Conservation (phyloP, 2,888 invertebrate species). For the Machimus rusticus region DNA sequence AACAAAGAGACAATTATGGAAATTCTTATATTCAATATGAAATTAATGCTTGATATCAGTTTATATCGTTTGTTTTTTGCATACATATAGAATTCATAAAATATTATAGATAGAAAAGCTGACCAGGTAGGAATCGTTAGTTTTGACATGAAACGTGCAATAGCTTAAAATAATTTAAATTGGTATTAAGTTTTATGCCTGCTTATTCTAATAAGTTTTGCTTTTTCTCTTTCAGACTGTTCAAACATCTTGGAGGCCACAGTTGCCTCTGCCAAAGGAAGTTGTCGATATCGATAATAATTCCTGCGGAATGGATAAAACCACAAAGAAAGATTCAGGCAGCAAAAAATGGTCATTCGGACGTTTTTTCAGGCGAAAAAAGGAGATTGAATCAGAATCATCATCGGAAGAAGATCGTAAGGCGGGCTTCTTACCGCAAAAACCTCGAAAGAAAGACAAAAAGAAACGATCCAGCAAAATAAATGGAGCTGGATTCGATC, state of each 20-base stretch:
- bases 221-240: constrained; percentile 57
- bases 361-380: constrained; percentile 78
- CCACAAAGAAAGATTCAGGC: constrained; percentile 57
- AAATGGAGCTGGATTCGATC: constrained; percentile 70
- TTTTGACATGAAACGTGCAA: not conserved
- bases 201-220: not conserved
- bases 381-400: constrained; percentile 67
- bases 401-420: constrained; percentile 63
- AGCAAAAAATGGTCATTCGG: constrained; percentile 81
- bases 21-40: too few species aligned
- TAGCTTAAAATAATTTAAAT: not conserved
- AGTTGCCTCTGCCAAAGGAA: constrained; percentile 62
- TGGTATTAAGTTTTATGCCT: not conserved
- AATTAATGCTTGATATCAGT: too few species aligned
- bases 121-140: not conserved
- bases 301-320: constrained; percentile 58
- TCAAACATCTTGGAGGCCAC: constrained; percentile 63
- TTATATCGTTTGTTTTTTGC: too few species aligned
- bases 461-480: constrained; percentile 65
- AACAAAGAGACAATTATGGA: too few species aligned
- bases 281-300: constrained; percentile 53
- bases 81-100: too few species aligned
- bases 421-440: constrained; percentile 58
- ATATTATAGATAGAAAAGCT: not conserved
- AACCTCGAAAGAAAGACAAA: constrained; percentile 63